phyloP scores from a whole-genome alignment of 92 coral and sea anemone species.

The Epizoanthus scotinus region DNA sequence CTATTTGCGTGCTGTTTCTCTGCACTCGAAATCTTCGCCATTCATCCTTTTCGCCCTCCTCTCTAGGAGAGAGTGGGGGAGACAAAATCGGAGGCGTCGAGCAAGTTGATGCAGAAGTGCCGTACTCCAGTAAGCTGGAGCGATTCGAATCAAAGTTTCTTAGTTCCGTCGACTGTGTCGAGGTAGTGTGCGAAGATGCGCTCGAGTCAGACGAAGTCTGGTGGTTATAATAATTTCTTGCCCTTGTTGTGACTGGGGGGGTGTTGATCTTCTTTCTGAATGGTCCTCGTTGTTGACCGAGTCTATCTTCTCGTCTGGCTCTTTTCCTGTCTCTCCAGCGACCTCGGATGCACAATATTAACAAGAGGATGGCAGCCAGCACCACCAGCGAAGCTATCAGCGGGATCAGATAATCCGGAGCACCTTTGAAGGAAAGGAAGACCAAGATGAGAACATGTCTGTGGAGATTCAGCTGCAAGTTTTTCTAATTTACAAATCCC shows the following conservation, averaged over 20 bases:
- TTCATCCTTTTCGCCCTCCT: constrained; percentile 97
- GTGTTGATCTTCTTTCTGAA: constrained; percentile 73
- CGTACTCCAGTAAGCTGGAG: constrained; percentile 71
- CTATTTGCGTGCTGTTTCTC: constrained; percentile 89
- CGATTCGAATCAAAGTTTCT: constrained; percentile 94
- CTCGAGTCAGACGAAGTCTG: constrained; percentile 80
- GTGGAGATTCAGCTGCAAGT: too few species aligned
- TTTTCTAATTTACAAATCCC: too few species aligned
- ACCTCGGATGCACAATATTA: constrained; percentile 87
- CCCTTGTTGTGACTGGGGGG: constrained; percentile 63
- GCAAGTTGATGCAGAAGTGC: constrained; percentile 71
- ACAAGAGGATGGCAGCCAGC: constrained; percentile 79
- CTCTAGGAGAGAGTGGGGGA: constrained; percentile 97
- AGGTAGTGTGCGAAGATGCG: constrained; percentile 71
- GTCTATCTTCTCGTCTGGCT: constrained; percentile 69
- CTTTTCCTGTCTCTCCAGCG: constrained; percentile 81
- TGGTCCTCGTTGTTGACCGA: constrained; percentile 66
- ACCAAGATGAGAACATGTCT: too few species aligned
- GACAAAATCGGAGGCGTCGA: constrained; percentile 83
- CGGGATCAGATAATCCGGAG: constrained; percentile 91
- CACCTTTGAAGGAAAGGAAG: constrained; percentile 45
- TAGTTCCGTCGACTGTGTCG: constrained; percentile 88
- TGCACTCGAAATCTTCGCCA: constrained; percentile 96
- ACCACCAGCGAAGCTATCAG: constrained; percentile 94
- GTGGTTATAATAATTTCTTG: constrained; percentile 74